Evolutionary conservation across 2,113 vertebrate genomes (phyloP).

Genomic region (Ploceus nigricollis): DNA sequence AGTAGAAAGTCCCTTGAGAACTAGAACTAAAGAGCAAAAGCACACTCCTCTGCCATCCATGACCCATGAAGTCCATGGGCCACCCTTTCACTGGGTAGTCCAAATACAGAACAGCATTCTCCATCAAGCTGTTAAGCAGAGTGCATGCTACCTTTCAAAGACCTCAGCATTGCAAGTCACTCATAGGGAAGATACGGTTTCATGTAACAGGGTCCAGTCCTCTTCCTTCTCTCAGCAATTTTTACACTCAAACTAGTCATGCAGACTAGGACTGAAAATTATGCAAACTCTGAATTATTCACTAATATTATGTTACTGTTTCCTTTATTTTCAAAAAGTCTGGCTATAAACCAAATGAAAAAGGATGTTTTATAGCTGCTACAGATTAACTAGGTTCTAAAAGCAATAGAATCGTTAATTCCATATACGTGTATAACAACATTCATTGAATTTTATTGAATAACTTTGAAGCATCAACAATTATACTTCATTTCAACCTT

Average conservation of each 20-base stretch:
- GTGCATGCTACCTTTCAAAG: background rate
- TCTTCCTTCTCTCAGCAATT: background rate
- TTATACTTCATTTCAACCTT: background rate
- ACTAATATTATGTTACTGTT: background rate
- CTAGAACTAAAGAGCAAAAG: background rate
- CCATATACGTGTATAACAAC: background rate
- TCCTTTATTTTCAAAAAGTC: background rate
- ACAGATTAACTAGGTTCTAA: background rate
- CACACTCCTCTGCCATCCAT: background rate
- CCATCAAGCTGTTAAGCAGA: background rate
- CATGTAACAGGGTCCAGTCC: background rate
- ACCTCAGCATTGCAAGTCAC: background rate
- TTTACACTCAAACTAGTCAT: background rate
- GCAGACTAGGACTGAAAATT: background rate
- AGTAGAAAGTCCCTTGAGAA: background rate
- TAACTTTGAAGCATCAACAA: background rate
- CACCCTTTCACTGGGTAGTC: background rate
- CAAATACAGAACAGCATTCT: background rate
- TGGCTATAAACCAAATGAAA: background rate
- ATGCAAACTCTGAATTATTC: background rate
- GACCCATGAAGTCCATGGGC: background rate
- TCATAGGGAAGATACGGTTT: background rate
- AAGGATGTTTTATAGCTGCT: background rate
- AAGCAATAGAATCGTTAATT: background rate
- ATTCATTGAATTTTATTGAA: background rate